Evolutionary conservation across 1,140 invertebrate genomes (phyloP), one percentile per base, ranked within the genome.

Genomic region (Zaprionus ornatus): DNA sequence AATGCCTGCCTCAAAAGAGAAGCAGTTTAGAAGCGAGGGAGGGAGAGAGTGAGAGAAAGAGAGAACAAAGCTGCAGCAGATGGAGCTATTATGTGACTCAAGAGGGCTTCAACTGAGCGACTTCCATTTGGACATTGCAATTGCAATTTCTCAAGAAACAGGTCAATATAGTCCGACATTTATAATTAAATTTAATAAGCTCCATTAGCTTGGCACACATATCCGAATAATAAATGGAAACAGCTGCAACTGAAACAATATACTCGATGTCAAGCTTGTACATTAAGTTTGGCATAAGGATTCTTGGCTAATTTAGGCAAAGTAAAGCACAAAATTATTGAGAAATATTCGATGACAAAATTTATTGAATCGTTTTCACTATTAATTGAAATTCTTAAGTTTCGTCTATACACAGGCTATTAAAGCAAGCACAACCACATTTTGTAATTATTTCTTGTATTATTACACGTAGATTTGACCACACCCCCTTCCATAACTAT

Each of bases 171-270:
- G 19, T 19, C 21, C 23, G 45, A 50, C 21, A 50, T 50, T 4
- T 23, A 50, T 21, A 50, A 50, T 50, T 23, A 50, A 50, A 21
- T 50, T 50, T 50, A 50, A 50, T 50, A 50, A 50, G 45, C 45
- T 23, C 19, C 45, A 50, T 50, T 50, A 50, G 45, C 19, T 19
- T 23, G 12, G 19, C 12, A 50, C 45, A 50, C 21, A 23, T 23
- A 50, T 10, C 45, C 4, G 10, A 19, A 50, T 19, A 19, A 50
- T 23, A 50, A 50, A 50, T 50, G 45, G 4, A 50, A 23, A 2
- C 10, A 9, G 3, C 19, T 21, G 17, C 19, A 9, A 2, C 15
- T 3, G 6, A 6, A 50, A 50, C 45, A 21, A 48, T 21, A 13
- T 21, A 21, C 4, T 48, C 40, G n/a, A 42, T n/a, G 40, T 7